Percentiles rank a stretch among this genome's conserved stretches.
phyloP scores from a whole-genome alignment of 2,797 vertebrate species.

The Paratrypauchen microcephalus region DNA sequence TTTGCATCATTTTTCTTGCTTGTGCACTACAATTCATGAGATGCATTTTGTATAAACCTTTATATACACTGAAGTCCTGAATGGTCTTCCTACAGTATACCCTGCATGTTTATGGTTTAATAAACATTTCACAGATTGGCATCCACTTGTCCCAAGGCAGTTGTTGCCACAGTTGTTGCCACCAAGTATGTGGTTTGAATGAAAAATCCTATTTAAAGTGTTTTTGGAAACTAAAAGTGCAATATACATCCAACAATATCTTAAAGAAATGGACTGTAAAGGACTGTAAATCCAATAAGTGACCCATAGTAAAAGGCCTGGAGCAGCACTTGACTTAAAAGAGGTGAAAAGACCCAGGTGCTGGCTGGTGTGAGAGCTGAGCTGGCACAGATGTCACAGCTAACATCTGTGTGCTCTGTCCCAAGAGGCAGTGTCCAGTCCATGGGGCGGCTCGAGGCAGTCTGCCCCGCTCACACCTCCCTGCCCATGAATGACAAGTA shows the following conservation, averaged over 20 bases:
- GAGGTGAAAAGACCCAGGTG: conserved; percentile 37
- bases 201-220: not conserved
- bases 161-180: not conserved
- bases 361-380: conserved; percentile 35
- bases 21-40: not conserved
- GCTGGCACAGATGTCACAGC: conserved; percentile 46
- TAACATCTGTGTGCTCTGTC: conserved; percentile 61
- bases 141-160: not conserved
- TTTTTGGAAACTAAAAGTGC: not conserved
- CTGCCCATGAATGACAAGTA: conserved; percentile 56
- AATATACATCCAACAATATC: not conserved
- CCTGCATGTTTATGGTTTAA: no score
- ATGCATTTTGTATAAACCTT: not conserved
- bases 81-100: no score
- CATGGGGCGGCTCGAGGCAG: conserved; percentile 40
- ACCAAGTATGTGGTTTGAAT: not conserved
- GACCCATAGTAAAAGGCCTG: conserved; percentile 37
- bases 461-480: conserved; percentile 39
- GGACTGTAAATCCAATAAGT: not conserved
- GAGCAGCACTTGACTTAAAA: conserved; percentile 1
- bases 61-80: not conserved
- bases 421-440: conserved; percentile 34
- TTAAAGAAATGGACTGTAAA: not conserved
- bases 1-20: not conserved
- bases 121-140: not conserved